Base-by-base conservation (phyloP, 1,140 invertebrate species). In the Lysiphlebus fabarum region DNA sequence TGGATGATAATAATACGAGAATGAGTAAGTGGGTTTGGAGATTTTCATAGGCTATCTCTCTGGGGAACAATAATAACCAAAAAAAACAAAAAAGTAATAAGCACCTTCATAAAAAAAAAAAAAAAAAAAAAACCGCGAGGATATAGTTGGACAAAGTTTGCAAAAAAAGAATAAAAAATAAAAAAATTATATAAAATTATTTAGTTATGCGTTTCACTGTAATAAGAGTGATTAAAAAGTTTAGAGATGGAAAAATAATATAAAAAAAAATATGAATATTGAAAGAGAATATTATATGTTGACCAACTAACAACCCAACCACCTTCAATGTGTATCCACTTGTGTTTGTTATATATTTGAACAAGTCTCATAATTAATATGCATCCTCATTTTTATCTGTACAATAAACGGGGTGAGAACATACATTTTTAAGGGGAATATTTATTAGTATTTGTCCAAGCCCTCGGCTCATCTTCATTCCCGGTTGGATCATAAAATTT, bases 331-430 rank as follows among this genome's bases (percentile, higher is more conserved):
- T 44, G 45, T 44, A 40, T 11, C 56, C 58, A 51, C 44, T 68
- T 71, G 65, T 70, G 67, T 75, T 73, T 65, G 60, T 61, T 45
- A 55, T 75, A 55, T 75, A 73, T 76, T 77, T 76, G 74, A 75
- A 76, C 74, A 75, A 76, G 73, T 66, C 68, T 72, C 71, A 74
- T 77, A 77, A 76, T 77, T 77, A 77, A 77, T 77, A 77, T 73
- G 67, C 69, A 77, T 71, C 73, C 73, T 69, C 69, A 67, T 70
- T 68, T 26, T 62, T 47, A 58, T 67, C 64, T 66, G 63, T 65
- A 63, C 63, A 40, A 53, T 65, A 66, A 66, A 70, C 63, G 64
- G 54, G 66, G 54, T 61, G 66, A 66, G 62, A 70, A 74, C 68
- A 71, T 74, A 72, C 73, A 70, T 74, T 70, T 38, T 12, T 33